Percentiles rank a stretch among this genome's conserved stretches.
Evolutionary conservation across 2,888 invertebrate genomes (phyloP).

Genomic region (Iselma pallidipennis): DNA sequence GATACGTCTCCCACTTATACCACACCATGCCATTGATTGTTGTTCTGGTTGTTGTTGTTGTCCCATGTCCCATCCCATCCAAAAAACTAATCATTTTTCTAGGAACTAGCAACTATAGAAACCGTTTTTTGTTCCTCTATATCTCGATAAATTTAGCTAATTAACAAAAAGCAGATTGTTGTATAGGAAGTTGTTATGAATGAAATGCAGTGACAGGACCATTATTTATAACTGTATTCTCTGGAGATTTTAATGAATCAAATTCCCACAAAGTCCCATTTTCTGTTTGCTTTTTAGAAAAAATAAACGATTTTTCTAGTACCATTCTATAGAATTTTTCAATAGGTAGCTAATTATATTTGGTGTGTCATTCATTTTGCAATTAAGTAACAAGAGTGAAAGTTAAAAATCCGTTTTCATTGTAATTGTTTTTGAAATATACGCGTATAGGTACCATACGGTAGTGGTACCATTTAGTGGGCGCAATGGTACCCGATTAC

Average conservation of each 20-base stretch:
- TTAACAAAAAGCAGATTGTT: too few relatives aligned
- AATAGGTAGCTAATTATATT: too few relatives aligned
- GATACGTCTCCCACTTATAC: neutral
- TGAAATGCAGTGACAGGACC: neutral
- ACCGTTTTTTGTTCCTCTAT: too few relatives aligned
- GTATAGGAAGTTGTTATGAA: neutral
- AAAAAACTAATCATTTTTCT: too few relatives aligned
- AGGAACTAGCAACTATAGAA: too few relatives aligned
- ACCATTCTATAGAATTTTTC: too few relatives aligned
- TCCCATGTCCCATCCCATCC: too few relatives aligned
- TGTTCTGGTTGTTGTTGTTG: too few relatives aligned
- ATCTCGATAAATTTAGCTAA: too few relatives aligned
- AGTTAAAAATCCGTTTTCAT: neutral
- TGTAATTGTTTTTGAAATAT: neutral
- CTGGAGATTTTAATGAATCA: neutral
- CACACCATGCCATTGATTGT: too few relatives aligned
- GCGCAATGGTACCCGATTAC: slow-evolving; percentile 30
- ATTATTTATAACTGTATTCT: neutral
- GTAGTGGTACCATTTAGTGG: slow-evolving; percentile 34
- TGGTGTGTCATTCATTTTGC: neutral
- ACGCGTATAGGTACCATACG: slow-evolving; percentile 5
- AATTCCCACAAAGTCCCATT: neutral
- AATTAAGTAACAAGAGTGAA: neutral
- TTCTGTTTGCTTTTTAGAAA: too few relatives aligned
- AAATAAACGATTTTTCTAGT: too few relatives aligned